Evolutionary conservation across 2,797 vertebrate species (phyloP).

Genomic region (Gobionotothen gibberifrons): DNA sequence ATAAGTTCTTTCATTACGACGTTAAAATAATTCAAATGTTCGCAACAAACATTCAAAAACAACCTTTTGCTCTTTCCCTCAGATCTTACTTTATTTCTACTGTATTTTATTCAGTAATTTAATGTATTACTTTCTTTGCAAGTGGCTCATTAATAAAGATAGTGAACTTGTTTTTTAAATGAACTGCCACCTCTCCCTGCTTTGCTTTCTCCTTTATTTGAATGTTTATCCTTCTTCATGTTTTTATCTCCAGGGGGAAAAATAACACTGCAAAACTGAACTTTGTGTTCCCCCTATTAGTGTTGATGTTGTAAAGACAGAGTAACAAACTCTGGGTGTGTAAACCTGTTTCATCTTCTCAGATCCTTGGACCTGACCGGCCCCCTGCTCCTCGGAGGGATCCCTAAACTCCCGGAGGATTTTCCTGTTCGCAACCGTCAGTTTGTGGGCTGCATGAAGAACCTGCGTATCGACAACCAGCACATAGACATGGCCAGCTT

Average conservation of each 20-base stretch:
- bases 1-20: background rate
- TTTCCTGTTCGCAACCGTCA: conserved; percentile 91
- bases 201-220: conserved; percentile 34
- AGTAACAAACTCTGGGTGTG: background rate
- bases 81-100: conserved; percentile 5
- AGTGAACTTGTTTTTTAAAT: conserved; percentile 62
- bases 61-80: background rate
- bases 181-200: conserved; percentile 50
- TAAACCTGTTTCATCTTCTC: conserved; percentile 39
- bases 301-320: conserved; percentile 38
- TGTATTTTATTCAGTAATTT: conserved; percentile 43
- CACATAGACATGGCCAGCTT: conserved; percentile 92
- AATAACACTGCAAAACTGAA: conserved; percentile 37
- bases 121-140: conserved; percentile 28
- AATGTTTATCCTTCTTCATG: conserved; percentile 46
- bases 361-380: conserved; percentile 96
- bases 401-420: conserved; percentile 93
- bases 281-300: background rate
- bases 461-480: conserved; percentile 90
- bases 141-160: conserved; percentile 38
- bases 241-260: conserved; percentile 40
- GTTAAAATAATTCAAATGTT: background rate
- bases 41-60: conserved; percentile 1
- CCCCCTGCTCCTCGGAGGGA: conserved; percentile 92
- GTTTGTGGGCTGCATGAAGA: conserved; percentile 94